Evolutionary conservation across 2,797 vertebrate species (phyloP).

Genomic region (Coregonus sp.): DNA sequence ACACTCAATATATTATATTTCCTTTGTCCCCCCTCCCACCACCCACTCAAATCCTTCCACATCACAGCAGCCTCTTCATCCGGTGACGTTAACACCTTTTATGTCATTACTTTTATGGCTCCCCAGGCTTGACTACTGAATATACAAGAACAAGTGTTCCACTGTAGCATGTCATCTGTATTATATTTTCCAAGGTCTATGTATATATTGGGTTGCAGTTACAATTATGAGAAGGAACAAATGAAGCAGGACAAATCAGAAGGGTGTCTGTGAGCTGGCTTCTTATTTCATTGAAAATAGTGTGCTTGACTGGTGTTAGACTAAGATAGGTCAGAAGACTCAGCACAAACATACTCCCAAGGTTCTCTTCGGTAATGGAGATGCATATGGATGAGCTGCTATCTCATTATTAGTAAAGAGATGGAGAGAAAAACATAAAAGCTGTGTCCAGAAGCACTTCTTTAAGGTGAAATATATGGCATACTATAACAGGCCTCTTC

Average conservation of each 20-base stretch:
- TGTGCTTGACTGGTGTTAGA: not conserved
- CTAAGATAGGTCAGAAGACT: not conserved
- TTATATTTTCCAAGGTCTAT: not conserved
- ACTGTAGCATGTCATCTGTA: not conserved
- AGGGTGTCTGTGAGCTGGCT: not conserved
- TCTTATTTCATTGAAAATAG: not conserved
- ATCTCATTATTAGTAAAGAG: conserved; percentile 46
- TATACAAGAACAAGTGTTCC: not conserved
- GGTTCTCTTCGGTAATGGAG: conserved; percentile 14
- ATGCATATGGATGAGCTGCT: conserved; percentile 49
- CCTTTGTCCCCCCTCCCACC: not conserved
- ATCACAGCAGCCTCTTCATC: not conserved
- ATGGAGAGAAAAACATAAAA: conserved; percentile 15
- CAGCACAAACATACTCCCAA: conserved; percentile 15
- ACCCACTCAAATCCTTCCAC: too few species aligned
- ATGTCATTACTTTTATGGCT: too few species aligned
- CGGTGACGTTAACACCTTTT: too few species aligned
- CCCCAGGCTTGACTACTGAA: not conserved
- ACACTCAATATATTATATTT: not conserved
- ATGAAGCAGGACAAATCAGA: not conserved
- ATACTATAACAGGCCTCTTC: conserved; percentile 16
- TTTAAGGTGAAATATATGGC: conserved; percentile 28
- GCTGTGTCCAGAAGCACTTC: conserved; percentile 16
- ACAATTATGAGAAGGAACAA: not conserved
- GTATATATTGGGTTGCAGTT: not conserved